Percentiles rank a stretch among this genome's conserved stretches.
Conservation (phyloP, 2,113 vertebrate genomes). For the Gallinago jamesoni region DNA sequence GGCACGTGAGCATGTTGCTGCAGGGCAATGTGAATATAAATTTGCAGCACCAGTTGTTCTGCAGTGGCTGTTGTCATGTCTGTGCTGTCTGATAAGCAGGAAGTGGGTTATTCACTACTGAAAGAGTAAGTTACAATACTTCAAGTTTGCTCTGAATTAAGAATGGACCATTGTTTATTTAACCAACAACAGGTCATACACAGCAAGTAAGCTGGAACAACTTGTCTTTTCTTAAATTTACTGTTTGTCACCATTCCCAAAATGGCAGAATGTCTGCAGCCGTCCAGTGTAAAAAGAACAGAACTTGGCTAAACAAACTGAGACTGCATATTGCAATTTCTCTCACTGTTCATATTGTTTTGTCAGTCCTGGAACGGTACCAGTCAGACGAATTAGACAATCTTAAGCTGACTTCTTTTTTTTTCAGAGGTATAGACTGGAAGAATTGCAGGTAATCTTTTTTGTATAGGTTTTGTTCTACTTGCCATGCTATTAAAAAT, state of each 20-base stretch:
- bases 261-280: neutral
- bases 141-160: neutral
- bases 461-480: neutral
- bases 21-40: neutral
- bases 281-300: neutral
- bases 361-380: neutral
- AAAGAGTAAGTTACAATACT: neutral
- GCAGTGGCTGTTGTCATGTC: neutral
- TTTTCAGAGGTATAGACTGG: neutral
- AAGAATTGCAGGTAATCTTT: neutral
- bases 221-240: neutral
- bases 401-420: neutral
- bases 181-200: neutral
- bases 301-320: neutral
- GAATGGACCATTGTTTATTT: neutral
- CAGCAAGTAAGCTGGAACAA: neutral
- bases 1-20: neutral
- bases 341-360: neutral
- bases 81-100: neutral
- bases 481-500: neutral
- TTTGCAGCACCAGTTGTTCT: neutral
- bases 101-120: neutral
- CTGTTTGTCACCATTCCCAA: neutral
- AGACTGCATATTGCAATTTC: neutral
- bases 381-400: neutral